Conservation (phyloP, 2,113 vertebrate genomes). For the Xenopus borealis region DNA sequence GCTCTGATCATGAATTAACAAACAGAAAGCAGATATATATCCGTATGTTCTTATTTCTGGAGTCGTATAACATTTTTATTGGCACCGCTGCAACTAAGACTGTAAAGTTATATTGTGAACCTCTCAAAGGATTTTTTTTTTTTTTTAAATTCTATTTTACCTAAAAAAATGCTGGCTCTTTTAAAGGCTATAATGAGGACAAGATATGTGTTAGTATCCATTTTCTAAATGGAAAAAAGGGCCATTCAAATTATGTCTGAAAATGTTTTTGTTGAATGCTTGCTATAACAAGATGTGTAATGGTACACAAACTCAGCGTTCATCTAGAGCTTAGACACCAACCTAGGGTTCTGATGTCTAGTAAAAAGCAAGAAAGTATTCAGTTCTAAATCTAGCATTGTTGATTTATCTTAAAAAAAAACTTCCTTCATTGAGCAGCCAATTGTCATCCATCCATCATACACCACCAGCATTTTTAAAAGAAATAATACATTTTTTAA, state of each 20-base stretch:
- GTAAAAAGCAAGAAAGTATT: too few relatives aligned
- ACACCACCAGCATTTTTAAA: too few relatives aligned
- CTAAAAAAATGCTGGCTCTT: conserved; percentile 17
- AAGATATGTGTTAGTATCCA: background rate
- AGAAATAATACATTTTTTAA: too few relatives aligned
- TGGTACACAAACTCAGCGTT: too few relatives aligned
- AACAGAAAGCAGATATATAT: conserved; percentile 46
- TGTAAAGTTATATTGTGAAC: conserved; percentile 45
- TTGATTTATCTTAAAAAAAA: too few relatives aligned
- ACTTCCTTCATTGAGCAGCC: too few relatives aligned
- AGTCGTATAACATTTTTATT: conserved; percentile 46
- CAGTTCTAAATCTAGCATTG: too few relatives aligned
- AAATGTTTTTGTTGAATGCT: background rate
- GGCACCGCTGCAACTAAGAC: conserved; percentile 30
- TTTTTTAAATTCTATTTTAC: conserved; percentile 9
- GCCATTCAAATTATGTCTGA: background rate
- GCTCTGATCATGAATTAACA: conserved; percentile 42
- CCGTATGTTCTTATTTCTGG: conserved; percentile 39
- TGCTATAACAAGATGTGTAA: too few relatives aligned
- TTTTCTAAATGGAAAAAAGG: background rate
- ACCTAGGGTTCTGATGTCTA: too few relatives aligned
- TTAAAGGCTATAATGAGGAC: conserved; percentile 7
- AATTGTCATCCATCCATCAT: too few relatives aligned
- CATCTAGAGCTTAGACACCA: too few relatives aligned
- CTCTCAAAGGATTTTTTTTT: conserved; percentile 36